These are phyloP conservation scores for Cyanocitta stelleri DNA, from an alignment of 2,113 vertebrate genomes.

Conservation along the genomic window DNA sequence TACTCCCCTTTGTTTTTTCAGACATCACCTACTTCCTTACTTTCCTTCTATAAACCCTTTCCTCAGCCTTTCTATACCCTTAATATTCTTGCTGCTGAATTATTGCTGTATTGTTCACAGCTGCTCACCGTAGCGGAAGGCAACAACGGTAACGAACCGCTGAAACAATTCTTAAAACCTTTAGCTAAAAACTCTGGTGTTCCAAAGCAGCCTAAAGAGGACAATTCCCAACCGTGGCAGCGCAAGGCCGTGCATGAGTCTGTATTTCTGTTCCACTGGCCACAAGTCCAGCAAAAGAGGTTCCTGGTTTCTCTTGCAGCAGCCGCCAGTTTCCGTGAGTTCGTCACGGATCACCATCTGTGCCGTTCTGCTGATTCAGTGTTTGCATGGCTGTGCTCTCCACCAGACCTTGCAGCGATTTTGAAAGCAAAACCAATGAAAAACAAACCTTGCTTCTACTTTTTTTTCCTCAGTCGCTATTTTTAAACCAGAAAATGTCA, in stretches of 20 bases:
- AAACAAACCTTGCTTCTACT: not conserved
- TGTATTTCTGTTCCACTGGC: not conserved
- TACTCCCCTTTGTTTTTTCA: not conserved
- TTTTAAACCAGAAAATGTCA: constrained; percentile 4
- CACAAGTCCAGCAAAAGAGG: not conserved
- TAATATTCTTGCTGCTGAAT: not conserved
- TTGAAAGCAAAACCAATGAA: not conserved
- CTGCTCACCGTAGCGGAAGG: not conserved
- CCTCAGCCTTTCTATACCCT: not conserved
- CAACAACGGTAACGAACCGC: not conserved
- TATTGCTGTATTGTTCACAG: not conserved
- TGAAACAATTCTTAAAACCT: not conserved
- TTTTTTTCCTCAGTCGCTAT: not conserved
- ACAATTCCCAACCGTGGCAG: not conserved
- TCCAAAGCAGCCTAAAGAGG: not conserved
- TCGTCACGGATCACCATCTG: not conserved
- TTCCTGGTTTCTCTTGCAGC: not conserved
- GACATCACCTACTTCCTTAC: not conserved
- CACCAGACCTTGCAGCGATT: not conserved
- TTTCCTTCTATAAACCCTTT: not conserved
- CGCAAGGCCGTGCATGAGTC: not conserved
- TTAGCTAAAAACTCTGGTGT: not conserved
- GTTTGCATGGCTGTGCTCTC: not conserved
- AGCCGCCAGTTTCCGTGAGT: not conserved
- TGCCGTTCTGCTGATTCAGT: not conserved